These are phyloP conservation scores for Slavum lentiscoides DNA, from an alignment of 2,888 invertebrate genomes.

Conservation along the genomic window DNA sequence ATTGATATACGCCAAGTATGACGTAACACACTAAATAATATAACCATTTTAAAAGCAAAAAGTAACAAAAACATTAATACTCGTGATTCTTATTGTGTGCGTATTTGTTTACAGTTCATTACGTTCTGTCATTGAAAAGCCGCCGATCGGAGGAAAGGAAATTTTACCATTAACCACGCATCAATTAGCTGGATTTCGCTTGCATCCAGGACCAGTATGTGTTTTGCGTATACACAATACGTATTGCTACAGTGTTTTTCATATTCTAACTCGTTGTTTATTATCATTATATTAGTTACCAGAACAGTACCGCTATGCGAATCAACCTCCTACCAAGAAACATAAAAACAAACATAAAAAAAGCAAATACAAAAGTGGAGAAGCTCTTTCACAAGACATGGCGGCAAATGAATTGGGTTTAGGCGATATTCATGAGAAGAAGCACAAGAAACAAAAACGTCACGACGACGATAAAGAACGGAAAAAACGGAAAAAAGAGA, in stretches of 20 bases:
- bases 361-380: slow-evolving; percentile 88
- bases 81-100: no score
- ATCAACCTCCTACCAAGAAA: slow-evolving; percentile 87
- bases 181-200: slow-evolving; percentile 87
- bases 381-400: slow-evolving; percentile 74
- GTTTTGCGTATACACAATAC: not conserved
- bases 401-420: slow-evolving; percentile 60
- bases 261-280: slow-evolving; percentile 31
- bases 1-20: no score
- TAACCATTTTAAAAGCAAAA: no score
- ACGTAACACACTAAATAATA: no score
- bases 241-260: not conserved
- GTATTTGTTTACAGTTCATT: slow-evolving; percentile 71
- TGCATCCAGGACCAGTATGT: slow-evolving; percentile 88
- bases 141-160: slow-evolving; percentile 90
- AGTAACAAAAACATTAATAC: no score
- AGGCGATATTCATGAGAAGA: slow-evolving; percentile 86
- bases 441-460: slow-evolving; percentile 91
- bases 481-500: slow-evolving; percentile 92
- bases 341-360: slow-evolving; percentile 96
- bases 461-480: slow-evolving; percentile 92
- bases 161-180: slow-evolving; percentile 81
- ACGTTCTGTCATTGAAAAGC: slow-evolving; percentile 92
- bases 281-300: slow-evolving; percentile 68
- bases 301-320: slow-evolving; percentile 91